phyloP scores from a whole-genome alignment of 2,888 invertebrate genomes.

The Argyresthia goedartella region DNA sequence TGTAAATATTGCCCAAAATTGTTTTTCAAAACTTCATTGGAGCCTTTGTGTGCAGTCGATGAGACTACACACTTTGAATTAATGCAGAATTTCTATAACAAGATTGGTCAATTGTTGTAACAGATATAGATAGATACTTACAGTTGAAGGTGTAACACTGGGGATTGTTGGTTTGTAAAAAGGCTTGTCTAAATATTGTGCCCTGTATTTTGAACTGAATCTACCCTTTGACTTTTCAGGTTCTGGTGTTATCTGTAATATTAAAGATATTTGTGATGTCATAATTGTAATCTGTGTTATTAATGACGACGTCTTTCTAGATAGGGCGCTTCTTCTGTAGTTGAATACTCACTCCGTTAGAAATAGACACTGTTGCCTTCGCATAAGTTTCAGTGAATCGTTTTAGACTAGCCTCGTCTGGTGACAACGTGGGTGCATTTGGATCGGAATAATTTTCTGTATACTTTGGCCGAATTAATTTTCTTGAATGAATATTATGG shows the following conservation, averaged over 20 bases:
- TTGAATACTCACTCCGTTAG: slow-evolving; percentile 51
- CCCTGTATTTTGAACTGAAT: slow-evolving; percentile 73
- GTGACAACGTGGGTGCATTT: slow-evolving; percentile 13
- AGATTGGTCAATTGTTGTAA: no score
- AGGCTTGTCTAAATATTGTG: slow-evolving; percentile 63
- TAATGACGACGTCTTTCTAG: background rate
- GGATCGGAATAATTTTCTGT: slow-evolving; percentile 25
- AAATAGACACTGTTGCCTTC: slow-evolving; percentile 50
- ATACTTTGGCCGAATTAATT: slow-evolving; percentile 32
- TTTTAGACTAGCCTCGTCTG: slow-evolving; percentile 33
- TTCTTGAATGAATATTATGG: slow-evolving; percentile 49
- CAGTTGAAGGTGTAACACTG: slow-evolving; percentile 65
- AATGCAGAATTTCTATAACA: no score
- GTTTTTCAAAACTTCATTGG: no score
- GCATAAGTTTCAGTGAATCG: slow-evolving; percentile 49
- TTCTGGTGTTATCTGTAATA: slow-evolving; percentile 54
- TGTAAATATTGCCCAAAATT: slow-evolving; percentile 2
- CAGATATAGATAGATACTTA: slow-evolving; percentile 34
- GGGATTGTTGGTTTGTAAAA: slow-evolving; percentile 76
- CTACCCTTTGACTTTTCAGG: slow-evolving; percentile 61
- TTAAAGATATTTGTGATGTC: slow-evolving; percentile 1
- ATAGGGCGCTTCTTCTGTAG: background rate
- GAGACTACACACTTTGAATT: no score
- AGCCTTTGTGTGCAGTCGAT: no score
- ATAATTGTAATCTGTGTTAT: background rate